Evolutionary conservation across 2,797 vertebrate genomes (phyloP), one percentile per base, ranked within the genome.

Genomic region (Acipenser ruthenus): DNA sequence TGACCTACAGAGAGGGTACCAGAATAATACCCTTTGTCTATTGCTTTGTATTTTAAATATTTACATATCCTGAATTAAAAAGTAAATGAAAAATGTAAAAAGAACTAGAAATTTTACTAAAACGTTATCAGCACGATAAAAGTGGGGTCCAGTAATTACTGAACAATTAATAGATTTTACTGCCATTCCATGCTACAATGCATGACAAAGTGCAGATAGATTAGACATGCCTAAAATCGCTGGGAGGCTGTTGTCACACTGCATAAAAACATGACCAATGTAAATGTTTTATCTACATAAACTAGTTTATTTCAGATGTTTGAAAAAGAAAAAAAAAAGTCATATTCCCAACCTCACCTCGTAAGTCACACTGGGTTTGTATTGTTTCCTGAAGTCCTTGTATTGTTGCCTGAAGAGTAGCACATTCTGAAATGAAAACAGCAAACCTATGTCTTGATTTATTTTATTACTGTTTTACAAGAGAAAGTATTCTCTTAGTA

Each of bases 351-450:
- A 7, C 23, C 69, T 82, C 88, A 98, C 95, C 92, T 92, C 91
- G 93, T 72, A 96, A 73, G 1, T 90, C 80, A 75, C 86, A 93
- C 68, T 93, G 94, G 77, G 87, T 89, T 74, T 92, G 89, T 72
- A 96, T 75, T 23, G 88, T 90, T 77, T 93, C 81, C 73, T 93
- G 93, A 51, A 98, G 86, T 51, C 80, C 80, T 58, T 86, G 90
- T 71, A 96, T 82, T 50, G 89, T 85, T 68, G 74, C 77, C 55
- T 92, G 83, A 61, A 96, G 84, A 68, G 72, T 10, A 63, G 84
- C 66, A 83, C 86, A 88, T 82, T 97, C 96, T 98, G 85, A 71
- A 88, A 83, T 47, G n/a, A 55, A 67, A 8, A 71, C 37, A 62
- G 6, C n/a, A 23, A 67, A 18, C 12, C 18, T 15, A 10, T 47